Percentiles rank a stretch among this genome's conserved stretches.
phyloP scores from a whole-genome alignment of 92 coral and sea anemone genomes.

The Virgularia gustaviana region DNA sequence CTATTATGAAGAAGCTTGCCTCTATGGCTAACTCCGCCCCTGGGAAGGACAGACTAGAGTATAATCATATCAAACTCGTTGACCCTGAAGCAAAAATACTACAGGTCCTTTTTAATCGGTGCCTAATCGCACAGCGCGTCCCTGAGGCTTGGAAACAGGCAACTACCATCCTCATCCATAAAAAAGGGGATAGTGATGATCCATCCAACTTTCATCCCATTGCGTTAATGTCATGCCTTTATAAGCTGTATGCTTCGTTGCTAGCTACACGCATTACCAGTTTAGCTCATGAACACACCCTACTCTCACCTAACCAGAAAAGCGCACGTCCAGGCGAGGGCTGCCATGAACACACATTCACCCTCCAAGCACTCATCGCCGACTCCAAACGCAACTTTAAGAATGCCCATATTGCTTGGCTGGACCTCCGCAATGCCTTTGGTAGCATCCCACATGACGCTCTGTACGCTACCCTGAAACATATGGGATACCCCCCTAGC shows the following conservation, averaged over 20 bases:
- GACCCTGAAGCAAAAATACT: conserved; percentile 19
- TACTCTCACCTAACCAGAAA: not conserved
- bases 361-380: not conserved
- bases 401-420: not conserved
- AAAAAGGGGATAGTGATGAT: conserved; percentile 17
- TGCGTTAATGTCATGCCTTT: conserved; percentile 19
- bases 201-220: conserved; percentile 30
- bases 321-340: not conserved
- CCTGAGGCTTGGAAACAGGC: conserved; percentile 26
- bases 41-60: not conserved
- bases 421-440: not conserved
- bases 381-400: not conserved
- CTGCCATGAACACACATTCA: conserved; percentile 6
- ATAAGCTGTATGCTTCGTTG: conserved; percentile 2
- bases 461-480: not conserved
- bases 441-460: conserved; percentile 1
- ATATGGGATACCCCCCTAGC: conserved; percentile 9
- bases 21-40: conserved; percentile 11
- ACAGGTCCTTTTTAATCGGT: not conserved
- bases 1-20: not conserved
- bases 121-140: not conserved
- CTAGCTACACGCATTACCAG: not conserved
- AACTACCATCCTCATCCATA: conserved; percentile 23
- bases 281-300: not conserved
- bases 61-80: not conserved